Percentiles rank a stretch among this genome's conserved stretches.
phyloP scores from a whole-genome alignment of 2,113 vertebrate genomes.

The Alectura lathami region DNA sequence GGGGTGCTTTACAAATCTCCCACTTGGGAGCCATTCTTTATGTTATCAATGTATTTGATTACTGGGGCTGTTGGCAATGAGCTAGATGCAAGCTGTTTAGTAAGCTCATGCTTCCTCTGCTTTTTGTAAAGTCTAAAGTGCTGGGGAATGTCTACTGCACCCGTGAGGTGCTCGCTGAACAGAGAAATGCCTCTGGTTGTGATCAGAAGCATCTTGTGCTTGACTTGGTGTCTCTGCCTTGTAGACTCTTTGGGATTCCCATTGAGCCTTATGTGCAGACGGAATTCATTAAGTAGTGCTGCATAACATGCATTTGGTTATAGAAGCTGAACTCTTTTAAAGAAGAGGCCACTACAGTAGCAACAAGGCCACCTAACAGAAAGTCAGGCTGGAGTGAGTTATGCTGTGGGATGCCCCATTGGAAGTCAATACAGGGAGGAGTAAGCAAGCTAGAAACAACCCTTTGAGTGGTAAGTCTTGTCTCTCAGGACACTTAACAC shows the following conservation, averaged over 20 bases:
- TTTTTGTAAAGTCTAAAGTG: background rate
- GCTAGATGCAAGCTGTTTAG: background rate
- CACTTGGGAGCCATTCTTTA: background rate
- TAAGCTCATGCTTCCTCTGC: background rate
- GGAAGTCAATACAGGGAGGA: background rate
- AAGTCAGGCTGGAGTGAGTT: background rate
- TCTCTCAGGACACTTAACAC: background rate
- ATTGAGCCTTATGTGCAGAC: background rate
- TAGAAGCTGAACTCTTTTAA: background rate
- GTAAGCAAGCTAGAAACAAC: background rate
- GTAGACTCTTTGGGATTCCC: background rate
- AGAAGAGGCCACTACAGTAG: background rate
- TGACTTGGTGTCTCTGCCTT: background rate
- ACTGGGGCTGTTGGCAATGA: background rate
- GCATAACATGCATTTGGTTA: background rate
- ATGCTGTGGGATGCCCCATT: background rate
- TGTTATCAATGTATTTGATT: background rate
- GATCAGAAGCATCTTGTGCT: background rate
- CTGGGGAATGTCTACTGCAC: rapidly evolving
- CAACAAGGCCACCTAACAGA: background rate
- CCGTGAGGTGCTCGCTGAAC: background rate
- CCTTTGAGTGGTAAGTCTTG: background rate
- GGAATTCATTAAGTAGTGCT: background rate
- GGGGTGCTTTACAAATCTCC: background rate
- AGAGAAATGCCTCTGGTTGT: background rate